phyloP scores from a whole-genome alignment of 2,113 vertebrate genomes.

The Amphilophus citrinellus region DNA sequence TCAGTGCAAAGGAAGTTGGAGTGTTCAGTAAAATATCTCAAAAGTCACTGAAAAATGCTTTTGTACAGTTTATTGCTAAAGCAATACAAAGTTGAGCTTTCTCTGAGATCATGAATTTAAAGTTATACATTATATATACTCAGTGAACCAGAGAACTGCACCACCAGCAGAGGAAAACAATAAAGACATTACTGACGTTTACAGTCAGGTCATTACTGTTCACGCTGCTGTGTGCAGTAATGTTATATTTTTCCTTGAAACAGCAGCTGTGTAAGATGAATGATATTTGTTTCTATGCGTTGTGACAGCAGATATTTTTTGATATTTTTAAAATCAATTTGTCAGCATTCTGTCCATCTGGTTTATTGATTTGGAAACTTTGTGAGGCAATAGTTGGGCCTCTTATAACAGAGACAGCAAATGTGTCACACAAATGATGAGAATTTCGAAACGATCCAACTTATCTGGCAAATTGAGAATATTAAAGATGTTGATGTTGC shows the following conservation, averaged over 20 bases:
- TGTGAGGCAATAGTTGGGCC: background rate
- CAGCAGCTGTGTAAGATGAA: background rate
- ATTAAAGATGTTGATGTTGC: background rate
- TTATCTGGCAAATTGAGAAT: background rate
- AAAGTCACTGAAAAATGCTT: background rate
- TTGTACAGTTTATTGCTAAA: background rate
- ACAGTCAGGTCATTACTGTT: background rate
- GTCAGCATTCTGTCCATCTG: background rate
- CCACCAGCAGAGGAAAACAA: background rate
- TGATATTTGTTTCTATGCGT: background rate
- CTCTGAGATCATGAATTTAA: background rate
- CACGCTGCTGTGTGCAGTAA: background rate
- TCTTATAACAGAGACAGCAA: background rate
- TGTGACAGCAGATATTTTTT: slow-evolving; percentile 10
- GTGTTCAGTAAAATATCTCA: too few species aligned
- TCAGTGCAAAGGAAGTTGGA: too few species aligned
- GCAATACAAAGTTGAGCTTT: background rate
- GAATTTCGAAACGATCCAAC: background rate
- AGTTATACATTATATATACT: background rate
- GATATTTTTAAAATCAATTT: background rate
- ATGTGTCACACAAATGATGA: background rate
- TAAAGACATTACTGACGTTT: background rate
- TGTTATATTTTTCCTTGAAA: background rate
- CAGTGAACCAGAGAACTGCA: background rate
- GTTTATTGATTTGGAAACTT: background rate